These are phyloP conservation scores for Dichetophora obliterata DNA, from an alignment of 2,888 invertebrate species.

Conservation along the genomic window DNA sequence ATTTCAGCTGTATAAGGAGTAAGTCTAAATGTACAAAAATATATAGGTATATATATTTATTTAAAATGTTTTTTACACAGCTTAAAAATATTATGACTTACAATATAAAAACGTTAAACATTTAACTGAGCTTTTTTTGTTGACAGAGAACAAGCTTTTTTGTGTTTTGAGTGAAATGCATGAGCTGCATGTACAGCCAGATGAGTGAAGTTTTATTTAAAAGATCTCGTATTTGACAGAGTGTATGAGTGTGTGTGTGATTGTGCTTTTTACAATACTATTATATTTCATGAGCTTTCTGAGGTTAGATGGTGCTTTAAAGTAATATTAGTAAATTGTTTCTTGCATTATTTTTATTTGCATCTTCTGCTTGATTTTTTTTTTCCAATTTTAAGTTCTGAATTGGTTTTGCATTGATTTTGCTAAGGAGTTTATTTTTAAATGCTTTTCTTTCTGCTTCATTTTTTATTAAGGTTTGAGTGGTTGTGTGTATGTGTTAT, in stretches of 20 bases:
- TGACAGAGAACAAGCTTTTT: background rate
- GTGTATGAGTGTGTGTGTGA: constrained; percentile 6
- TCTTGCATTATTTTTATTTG: background rate
- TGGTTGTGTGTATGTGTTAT: constrained; percentile 24
- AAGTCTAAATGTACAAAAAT: constrained; percentile 7
- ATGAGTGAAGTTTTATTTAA: background rate
- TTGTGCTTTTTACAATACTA: background rate
- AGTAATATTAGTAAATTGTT: background rate
- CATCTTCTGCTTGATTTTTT: background rate
- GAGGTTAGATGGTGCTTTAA: constrained; percentile 9
- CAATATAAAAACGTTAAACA: background rate
- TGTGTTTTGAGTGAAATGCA: background rate
- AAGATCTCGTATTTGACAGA: background rate
- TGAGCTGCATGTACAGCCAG: background rate
- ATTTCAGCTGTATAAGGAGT: background rate
- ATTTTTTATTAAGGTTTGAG: background rate
- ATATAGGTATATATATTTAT: background rate
- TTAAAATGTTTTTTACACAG: background rate
- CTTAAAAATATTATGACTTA: constrained; percentile 17
- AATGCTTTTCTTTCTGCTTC: constrained; percentile 8
- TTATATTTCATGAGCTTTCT: constrained; percentile 23
- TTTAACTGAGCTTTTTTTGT: constrained; percentile 1
- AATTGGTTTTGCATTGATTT: constrained; percentile 12
- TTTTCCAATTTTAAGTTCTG: background rate
- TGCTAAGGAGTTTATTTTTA: constrained; percentile 5